Percentiles rank a stretch among this genome's conserved stretches.
Evolutionary conservation across 1,140 invertebrate genomes (phyloP).

Genomic region (Bombus cullumanus): DNA sequence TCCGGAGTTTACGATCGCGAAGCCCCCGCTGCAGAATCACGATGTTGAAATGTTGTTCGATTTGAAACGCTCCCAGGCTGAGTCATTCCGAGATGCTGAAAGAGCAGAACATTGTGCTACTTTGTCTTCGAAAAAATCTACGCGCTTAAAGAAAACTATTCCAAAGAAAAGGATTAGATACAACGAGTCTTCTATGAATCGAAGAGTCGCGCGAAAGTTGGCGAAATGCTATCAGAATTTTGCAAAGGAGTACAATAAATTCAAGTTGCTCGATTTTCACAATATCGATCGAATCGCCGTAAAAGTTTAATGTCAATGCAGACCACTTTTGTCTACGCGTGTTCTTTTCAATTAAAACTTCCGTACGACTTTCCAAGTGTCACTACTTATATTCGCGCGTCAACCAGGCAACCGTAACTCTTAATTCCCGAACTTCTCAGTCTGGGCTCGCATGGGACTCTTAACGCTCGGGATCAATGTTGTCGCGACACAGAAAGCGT

Average conservation of each 20-base stretch:
- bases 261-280: neutral
- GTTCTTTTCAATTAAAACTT: conserved; percentile 47
- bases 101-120: neutral
- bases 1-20: conserved; percentile 35
- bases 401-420: conserved; percentile 5
- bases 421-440: conserved; percentile 25
- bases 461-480: conserved; percentile 6
- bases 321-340: neutral
- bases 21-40: neutral
- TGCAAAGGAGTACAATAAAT: no score
- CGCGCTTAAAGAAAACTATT: neutral
- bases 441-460: neutral
- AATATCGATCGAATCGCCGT: neutral
- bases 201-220: neutral
- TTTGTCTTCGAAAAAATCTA: neutral
- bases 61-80: neutral
- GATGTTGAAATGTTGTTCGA: conserved; percentile 5
- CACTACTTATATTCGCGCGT: neutral
- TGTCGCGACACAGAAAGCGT: conserved; percentile 19
- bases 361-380: conserved; percentile 4
- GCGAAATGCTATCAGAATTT: no score
- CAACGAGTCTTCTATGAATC: neutral
- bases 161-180: no score
- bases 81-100: neutral
- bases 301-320: no score